Conservation (phyloP, 2,797 vertebrate species). For the Phyllotis vaccarum region DNA sequence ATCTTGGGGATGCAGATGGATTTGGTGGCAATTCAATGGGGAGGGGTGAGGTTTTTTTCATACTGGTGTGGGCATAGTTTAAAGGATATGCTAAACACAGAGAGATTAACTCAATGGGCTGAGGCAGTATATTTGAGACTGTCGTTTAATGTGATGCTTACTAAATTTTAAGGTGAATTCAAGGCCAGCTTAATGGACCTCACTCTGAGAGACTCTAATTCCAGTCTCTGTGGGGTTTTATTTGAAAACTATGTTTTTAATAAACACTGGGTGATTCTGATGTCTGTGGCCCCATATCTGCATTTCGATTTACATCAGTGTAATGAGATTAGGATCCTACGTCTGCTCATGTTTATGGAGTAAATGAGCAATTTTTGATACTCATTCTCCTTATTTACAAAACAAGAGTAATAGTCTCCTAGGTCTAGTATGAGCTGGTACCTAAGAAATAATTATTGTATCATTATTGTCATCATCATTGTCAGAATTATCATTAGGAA, state of each 20-base stretch:
- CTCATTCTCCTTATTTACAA: not conserved
- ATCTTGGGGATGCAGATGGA: not conserved
- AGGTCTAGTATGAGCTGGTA: not conserved
- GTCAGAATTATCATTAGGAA: not conserved
- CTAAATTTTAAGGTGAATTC: constrained; percentile 39
- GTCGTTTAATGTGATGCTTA: constrained; percentile 21
- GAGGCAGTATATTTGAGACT: not conserved
- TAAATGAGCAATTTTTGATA: not conserved
- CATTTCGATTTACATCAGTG: not conserved
- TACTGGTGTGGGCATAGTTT: not conserved
- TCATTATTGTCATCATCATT: no score
- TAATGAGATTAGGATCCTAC: not conserved
- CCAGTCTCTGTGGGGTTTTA: not conserved
- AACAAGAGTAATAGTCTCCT: not conserved
- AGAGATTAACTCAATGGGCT: not conserved
- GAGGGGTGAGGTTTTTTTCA: not conserved
- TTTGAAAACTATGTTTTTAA: constrained; percentile 54
- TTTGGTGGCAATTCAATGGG: not conserved
- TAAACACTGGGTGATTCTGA: constrained; percentile 28
- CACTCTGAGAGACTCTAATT: constrained; percentile 47
- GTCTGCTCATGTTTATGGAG: not conserved
- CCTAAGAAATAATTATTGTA: constrained; percentile 1
- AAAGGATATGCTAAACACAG: not conserved
- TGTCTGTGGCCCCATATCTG: not conserved
- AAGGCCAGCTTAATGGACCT: not conserved